These are phyloP conservation scores for Cacatua alba DNA, from an alignment of 2,113 vertebrate genomes.

Conservation along the genomic window DNA sequence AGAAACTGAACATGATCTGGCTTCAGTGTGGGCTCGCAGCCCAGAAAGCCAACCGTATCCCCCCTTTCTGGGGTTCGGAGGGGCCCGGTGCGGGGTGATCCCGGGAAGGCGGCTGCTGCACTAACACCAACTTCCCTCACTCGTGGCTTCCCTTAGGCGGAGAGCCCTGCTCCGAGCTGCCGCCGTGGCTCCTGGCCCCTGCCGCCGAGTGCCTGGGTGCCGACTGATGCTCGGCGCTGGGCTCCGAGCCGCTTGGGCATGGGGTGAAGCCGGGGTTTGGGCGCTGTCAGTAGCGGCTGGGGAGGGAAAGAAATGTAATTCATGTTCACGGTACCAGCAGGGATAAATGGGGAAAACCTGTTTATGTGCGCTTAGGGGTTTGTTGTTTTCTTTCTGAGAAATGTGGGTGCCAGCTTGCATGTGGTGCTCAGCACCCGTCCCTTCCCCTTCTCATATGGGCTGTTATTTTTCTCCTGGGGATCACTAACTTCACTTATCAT, in stretches of 20 bases:
- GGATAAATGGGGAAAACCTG: background rate
- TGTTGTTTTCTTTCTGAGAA: background rate
- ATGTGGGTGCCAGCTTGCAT: background rate
- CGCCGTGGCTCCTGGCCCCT: background rate
- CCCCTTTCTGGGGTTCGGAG: background rate
- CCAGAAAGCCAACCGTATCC: too few species aligned
- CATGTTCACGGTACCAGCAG: background rate
- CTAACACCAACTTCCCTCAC: background rate
- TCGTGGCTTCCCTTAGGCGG: background rate
- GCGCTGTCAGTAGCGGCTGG: background rate
- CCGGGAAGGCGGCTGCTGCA: background rate
- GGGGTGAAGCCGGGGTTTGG: background rate
- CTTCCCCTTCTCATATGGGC: background rate
- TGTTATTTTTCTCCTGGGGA: background rate
- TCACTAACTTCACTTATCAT: background rate
- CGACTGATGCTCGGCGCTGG: background rate
- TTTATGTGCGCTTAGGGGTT: background rate
- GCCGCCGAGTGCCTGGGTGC: background rate
- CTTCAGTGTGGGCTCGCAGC: too few species aligned
- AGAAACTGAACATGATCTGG: too few species aligned
- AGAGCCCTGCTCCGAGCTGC: background rate
- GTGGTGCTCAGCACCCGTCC: background rate
- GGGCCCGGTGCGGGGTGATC: background rate
- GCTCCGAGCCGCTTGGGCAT: accelerated
- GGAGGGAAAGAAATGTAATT: accelerated